These are phyloP conservation scores for Stomatorhinus walkeri DNA, from an alignment of 2,797 vertebrate species.

Conservation along the genomic window DNA sequence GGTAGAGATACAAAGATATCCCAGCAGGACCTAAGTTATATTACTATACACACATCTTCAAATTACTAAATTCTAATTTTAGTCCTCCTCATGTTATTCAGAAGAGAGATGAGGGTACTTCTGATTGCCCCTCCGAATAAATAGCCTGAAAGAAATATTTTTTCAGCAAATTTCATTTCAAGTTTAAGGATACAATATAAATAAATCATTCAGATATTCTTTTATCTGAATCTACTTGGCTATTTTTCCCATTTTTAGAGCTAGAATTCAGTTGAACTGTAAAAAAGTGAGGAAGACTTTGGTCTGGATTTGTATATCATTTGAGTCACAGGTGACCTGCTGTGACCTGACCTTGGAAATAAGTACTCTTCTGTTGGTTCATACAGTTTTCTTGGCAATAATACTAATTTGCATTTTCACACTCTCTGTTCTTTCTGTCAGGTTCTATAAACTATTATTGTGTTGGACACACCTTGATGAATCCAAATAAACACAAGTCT, in stretches of 20 bases:
- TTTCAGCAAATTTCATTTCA: constrained; percentile 8
- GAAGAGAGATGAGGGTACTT: neutral
- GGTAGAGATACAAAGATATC: neutral
- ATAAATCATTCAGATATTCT: constrained; percentile 13
- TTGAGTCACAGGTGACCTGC: constrained; percentile 1
- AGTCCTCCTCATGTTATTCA: neutral
- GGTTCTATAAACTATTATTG: constrained; percentile 30
- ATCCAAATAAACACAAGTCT: constrained; percentile 20
- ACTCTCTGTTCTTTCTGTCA: constrained; percentile 17
- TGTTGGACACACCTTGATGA: constrained; percentile 26
- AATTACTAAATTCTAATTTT: neutral
- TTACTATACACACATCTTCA: neutral
- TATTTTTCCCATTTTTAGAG: constrained; percentile 6
- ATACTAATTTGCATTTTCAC: neutral
- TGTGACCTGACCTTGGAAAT: neutral
- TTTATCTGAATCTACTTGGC: neutral
- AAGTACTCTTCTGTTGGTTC: neutral
- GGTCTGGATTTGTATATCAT: constrained; percentile 10
- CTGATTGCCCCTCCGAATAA: constrained; percentile 9
- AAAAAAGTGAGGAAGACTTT: neutral
- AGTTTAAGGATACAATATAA: constrained; percentile 21
- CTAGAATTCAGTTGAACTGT: neutral
- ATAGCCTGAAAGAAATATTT: constrained; percentile 11
- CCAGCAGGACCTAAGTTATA: neutral
- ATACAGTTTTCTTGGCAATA: neutral